phyloP scores from a whole-genome alignment of 2,113 vertebrate species.

The Puntigrus tetrazona region DNA sequence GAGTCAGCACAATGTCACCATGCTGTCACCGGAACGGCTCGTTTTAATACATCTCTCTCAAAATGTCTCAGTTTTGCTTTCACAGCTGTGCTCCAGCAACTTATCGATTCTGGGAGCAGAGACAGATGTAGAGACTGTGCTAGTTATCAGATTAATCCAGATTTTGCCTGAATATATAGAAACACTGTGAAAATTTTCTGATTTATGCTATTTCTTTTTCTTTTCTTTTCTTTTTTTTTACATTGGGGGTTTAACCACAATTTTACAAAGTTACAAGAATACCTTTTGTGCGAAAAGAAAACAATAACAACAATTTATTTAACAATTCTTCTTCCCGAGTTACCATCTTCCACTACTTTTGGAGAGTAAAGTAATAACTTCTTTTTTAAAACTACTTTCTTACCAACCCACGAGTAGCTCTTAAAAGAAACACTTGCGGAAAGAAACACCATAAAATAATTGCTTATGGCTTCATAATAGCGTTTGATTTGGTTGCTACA shows the following conservation, averaged over 20 bases:
- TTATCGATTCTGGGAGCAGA: slow-evolving; percentile 15
- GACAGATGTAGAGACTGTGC: background rate
- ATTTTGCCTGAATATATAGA: no score
- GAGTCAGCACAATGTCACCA: slow-evolving; percentile 39
- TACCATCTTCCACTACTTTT: no score
- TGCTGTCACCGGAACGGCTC: background rate
- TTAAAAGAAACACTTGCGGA: background rate
- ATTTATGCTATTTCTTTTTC: no score
- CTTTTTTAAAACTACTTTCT: no score
- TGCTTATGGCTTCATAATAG: background rate
- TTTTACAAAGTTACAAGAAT: no score
- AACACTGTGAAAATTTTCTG: no score
- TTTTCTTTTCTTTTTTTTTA: no score
- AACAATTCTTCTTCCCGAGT: no score
- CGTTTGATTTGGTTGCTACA: background rate
- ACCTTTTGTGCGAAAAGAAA: no score
- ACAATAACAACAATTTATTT: no score
- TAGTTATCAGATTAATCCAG: background rate
- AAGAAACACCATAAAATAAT: background rate
- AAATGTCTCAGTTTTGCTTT: slow-evolving; percentile 19
- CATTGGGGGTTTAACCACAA: no score
- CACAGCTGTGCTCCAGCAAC: slow-evolving; percentile 3
- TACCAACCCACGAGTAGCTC: no score
- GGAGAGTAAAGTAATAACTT: slow-evolving; percentile 72
- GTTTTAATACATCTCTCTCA: slow-evolving; percentile 42